Conservation (phyloP, 1,140 invertebrate genomes). For the Polypedilum vanderplanki region DNA sequence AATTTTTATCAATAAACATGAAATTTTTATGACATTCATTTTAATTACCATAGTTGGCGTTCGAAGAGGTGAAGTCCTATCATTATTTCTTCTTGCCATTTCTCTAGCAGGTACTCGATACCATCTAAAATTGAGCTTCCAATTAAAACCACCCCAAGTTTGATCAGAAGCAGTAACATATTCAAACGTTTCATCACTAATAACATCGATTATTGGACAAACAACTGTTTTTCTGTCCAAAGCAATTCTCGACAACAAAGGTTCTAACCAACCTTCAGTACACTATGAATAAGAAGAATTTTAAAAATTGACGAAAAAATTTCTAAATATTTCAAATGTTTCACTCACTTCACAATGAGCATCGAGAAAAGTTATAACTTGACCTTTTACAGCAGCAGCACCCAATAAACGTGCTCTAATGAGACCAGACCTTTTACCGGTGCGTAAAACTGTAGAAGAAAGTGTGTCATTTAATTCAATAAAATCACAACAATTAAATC, state of each 20-base stretch:
- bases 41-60: slow-evolving; percentile 83
- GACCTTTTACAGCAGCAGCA: slow-evolving; percentile 81
- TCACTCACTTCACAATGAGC: slow-evolving; percentile 84
- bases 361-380: slow-evolving; percentile 94
- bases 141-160: slow-evolving; percentile 97
- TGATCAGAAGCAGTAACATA: slow-evolving; percentile 91
- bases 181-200: slow-evolving; percentile 95
- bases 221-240: slow-evolving; percentile 89
- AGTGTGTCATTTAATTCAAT: background rate
- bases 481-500: background rate
- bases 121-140: slow-evolving; percentile 97
- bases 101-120: slow-evolving; percentile 93
- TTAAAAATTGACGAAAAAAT: background rate
- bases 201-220: slow-evolving; percentile 97
- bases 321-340: slow-evolving; percentile 41
- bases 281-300: slow-evolving; percentile 32
- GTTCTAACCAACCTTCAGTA: slow-evolving; percentile 87
- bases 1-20: background rate
- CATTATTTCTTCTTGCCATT: slow-evolving; percentile 80
- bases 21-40: background rate
- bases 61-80: slow-evolving; percentile 80
- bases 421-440: slow-evolving; percentile 82
- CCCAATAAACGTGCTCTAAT: slow-evolving; percentile 88
- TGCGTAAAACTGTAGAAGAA: slow-evolving; percentile 58
- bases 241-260: slow-evolving; percentile 79